Percentiles rank a stretch among this genome's conserved stretches.
phyloP scores from a whole-genome alignment of 2,888 invertebrate genomes.

The Rotaria macrura region DNA sequence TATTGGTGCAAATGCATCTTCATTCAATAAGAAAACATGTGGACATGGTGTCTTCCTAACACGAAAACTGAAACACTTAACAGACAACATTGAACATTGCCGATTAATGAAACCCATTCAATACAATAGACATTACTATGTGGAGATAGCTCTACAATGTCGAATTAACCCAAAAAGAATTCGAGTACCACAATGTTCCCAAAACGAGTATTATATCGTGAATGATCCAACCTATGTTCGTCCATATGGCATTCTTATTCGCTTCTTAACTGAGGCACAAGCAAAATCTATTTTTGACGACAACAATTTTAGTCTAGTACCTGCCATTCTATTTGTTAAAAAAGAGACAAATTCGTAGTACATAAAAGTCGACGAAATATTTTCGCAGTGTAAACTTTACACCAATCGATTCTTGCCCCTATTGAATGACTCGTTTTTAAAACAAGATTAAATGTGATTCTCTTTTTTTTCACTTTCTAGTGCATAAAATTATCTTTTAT shows the following conservation, averaged over 20 bases:
- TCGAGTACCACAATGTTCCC: not conserved
- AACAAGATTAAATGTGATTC: no score
- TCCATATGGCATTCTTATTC: not conserved
- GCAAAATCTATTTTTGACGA: not conserved
- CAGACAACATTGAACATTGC: not conserved
- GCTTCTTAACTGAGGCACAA: not conserved
- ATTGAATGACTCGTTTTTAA: no score
- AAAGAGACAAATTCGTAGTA: not conserved
- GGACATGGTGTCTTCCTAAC: not conserved
- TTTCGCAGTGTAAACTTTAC: no score
- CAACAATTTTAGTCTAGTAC: not conserved
- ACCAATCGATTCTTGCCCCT: no score
- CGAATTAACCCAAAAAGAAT: not conserved
- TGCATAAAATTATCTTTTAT: no score
- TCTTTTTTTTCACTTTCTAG: no score
- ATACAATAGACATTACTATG: not conserved
- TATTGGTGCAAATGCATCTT: not conserved
- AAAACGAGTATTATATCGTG: not conserved
- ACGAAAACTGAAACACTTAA: not conserved
- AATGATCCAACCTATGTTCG: not conserved
- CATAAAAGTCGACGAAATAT: no score
- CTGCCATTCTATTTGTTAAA: not conserved
- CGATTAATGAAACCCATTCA: not conserved
- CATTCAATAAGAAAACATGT: not conserved
- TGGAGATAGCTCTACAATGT: not conserved